A percentile compares a stretch with the other conserved stretches of the same genome.
Evolutionary conservation across 1,140 invertebrate genomes (phyloP).

Genomic region (Bombus vancouverensis): DNA sequence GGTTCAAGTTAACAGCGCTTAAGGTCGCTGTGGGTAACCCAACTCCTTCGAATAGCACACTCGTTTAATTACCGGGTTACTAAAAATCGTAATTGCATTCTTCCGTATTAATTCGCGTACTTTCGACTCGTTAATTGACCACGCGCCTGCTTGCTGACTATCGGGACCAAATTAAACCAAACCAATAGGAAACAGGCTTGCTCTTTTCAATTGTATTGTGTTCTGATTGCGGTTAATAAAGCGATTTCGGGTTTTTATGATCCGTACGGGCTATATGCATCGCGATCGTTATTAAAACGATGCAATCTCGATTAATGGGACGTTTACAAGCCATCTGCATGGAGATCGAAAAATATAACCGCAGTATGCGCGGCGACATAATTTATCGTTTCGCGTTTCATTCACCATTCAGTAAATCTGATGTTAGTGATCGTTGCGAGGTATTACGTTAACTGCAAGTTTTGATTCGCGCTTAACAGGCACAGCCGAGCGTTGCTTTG

Average conservation of each 20-base stretch:
- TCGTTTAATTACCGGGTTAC: conserved; percentile 30
- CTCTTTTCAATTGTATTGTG: background rate
- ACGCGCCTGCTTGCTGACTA: no score
- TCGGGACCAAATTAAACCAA: no score
- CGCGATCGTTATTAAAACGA: conserved; percentile 23
- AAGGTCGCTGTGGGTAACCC: conserved; percentile 22
- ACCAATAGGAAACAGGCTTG: no score
- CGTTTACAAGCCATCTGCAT: conserved; percentile 45
- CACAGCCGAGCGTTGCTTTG: conserved; percentile 1
- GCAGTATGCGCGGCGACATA: conserved; percentile 10
- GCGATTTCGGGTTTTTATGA: background rate
- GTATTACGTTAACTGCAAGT: conserved; percentile 38
- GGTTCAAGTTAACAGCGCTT: conserved; percentile 38
- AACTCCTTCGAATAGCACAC: conserved; percentile 14
- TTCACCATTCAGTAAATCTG: conserved; percentile 43
- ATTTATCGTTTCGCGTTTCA: conserved; percentile 49
- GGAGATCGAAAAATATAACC: conserved; percentile 47
- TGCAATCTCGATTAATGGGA: conserved; percentile 41
- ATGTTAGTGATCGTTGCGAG: conserved; percentile 41
- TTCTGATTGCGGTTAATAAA: conserved; percentile 13
- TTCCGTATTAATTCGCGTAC: conserved; percentile 1
- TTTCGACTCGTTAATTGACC: background rate
- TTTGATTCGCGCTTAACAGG: conserved; percentile 19
- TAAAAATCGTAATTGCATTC: conserved; percentile 18
- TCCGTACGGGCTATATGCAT: background rate